Percentiles rank a stretch among this genome's conserved stretches.
phyloP scores from a whole-genome alignment of 2,113 vertebrate species.

The Prolemur simus region DNA sequence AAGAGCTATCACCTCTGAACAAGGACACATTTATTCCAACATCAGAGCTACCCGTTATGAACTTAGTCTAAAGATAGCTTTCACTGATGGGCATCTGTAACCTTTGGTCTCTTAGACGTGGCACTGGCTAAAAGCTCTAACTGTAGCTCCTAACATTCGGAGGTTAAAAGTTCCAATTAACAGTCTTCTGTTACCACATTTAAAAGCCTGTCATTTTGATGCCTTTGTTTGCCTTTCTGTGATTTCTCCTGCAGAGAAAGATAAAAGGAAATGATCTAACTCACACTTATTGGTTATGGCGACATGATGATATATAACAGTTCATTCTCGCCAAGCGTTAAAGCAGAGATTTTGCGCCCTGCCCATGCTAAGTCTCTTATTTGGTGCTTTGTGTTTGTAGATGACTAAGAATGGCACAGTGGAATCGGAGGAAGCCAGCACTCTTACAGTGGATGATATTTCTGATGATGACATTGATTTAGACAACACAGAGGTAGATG shows the following conservation, averaged over 20 bases:
- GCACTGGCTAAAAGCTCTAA: background rate
- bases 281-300: background rate
- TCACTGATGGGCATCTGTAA: background rate
- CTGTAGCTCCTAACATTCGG: background rate
- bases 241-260: conserved; percentile 4
- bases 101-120: background rate
- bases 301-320: background rate
- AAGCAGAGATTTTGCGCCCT: background rate
- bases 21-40: conserved; percentile 10
- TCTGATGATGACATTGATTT: conserved; percentile 98
- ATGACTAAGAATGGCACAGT: conserved; percentile 97
- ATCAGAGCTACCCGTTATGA: background rate
- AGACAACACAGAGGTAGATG: conserved; percentile 98
- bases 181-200: background rate
- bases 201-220: conserved; percentile 49
- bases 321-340: background rate
- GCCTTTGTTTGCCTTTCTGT: conserved; percentile 7
- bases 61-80: conserved; percentile 9
- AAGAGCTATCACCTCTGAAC: conserved; percentile 1
- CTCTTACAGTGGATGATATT: conserved; percentile 96
- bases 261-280: background rate
- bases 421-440: conserved; percentile 95
- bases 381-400: conserved; percentile 81
- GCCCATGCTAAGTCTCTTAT: background rate
- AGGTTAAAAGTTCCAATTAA: background rate